Percentiles rank a stretch among this genome's conserved stretches.
phyloP scores from a whole-genome alignment of 2,888 invertebrate genomes.

The Thecocarcelia acutangulata region DNA sequence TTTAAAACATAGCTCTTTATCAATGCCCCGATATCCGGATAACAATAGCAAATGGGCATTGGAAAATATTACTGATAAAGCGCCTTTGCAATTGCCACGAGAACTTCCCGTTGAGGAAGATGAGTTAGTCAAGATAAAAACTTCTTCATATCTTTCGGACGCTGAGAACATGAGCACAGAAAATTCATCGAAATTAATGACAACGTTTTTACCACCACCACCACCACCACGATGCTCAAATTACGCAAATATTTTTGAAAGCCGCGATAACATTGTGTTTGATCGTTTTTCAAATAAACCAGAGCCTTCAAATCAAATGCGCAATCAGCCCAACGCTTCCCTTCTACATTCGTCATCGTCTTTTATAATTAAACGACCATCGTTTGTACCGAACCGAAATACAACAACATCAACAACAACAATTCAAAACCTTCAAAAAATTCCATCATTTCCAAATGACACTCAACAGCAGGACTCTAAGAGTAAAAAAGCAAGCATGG shows the following conservation, averaged over 20 bases:
- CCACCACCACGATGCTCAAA: conserved; percentile 56
- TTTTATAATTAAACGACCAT: conserved; percentile 80
- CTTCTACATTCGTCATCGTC: conserved; percentile 79
- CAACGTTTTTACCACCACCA: conserved; percentile 73
- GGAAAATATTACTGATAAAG: conserved; percentile 13
- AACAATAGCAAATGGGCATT: conserved; percentile 44
- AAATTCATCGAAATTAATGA: conserved; percentile 71
- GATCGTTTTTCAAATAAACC: conserved; percentile 73
- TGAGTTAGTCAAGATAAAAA: conserved; percentile 63
- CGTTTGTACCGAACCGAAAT: conserved; percentile 73
- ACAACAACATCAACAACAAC: conserved; percentile 74
- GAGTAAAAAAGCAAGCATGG: conserved; percentile 65
- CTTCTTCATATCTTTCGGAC: conserved; percentile 58
- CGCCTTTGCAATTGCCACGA: not conserved
- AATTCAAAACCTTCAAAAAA: conserved; percentile 78
- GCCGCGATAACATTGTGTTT: conserved; percentile 70
- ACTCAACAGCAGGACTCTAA: not conserved
- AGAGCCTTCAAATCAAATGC: conserved; percentile 67
- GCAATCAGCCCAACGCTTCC: conserved; percentile 69
- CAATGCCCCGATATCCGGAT: conserved; percentile 67
- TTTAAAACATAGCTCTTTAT: conserved; percentile 25
- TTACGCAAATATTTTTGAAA: conserved; percentile 40
- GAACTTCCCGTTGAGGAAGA: not conserved
- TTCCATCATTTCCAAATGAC: conserved; percentile 61
- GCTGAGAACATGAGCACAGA: conserved; percentile 38